These are phyloP conservation scores for Podotricha telesiphe DNA, from an alignment of 2,888 invertebrate genomes.

Conservation along the genomic window DNA sequence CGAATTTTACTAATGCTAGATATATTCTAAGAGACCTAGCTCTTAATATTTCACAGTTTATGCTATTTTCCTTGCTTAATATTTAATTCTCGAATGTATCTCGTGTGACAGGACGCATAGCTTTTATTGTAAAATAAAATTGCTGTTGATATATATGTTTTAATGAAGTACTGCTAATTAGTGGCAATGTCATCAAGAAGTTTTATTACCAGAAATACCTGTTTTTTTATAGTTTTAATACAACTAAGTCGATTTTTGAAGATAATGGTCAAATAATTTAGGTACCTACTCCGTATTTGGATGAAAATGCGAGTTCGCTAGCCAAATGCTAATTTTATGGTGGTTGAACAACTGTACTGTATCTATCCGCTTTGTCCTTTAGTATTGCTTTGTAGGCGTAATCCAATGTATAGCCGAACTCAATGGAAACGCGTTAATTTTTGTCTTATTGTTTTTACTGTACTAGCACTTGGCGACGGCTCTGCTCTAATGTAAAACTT, in stretches of 20 bases:
- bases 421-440: constrained; percentile 38
- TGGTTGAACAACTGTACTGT: constrained; percentile 82
- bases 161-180: background rate
- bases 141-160: too few relatives aligned
- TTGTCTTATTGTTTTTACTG: constrained; percentile 19
- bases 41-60: too few relatives aligned
- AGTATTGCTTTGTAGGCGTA: constrained; percentile 76
- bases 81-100: too few relatives aligned
- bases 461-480: background rate
- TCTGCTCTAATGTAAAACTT: background rate
- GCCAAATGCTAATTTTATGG: constrained; percentile 84
- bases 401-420: constrained; percentile 39
- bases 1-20: too few relatives aligned
- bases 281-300: constrained; percentile 70
- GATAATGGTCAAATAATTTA: constrained; percentile 78
- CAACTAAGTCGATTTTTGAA: constrained; percentile 55
- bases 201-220: background rate
- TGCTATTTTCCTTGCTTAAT: too few relatives aligned
- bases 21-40: too few relatives aligned
- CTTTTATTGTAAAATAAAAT: too few relatives aligned
- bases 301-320: constrained; percentile 78
- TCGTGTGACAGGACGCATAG: too few relatives aligned
- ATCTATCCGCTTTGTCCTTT: constrained; percentile 73
- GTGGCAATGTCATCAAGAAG: background rate
- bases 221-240: background rate